phyloP scores from a whole-genome alignment of 2,113 vertebrate genomes.

The Columbina picui region DNA sequence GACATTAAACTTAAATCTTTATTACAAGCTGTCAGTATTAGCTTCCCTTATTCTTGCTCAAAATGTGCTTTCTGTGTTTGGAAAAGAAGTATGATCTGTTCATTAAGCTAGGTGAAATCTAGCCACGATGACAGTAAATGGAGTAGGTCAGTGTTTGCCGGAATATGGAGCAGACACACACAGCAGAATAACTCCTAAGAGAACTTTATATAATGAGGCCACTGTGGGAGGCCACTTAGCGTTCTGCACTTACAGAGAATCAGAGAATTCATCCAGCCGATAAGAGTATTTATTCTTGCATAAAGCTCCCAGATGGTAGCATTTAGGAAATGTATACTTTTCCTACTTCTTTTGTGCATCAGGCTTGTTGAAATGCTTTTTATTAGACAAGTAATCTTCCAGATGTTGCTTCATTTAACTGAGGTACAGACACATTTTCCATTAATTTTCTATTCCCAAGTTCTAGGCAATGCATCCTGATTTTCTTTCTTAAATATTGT shows the following conservation, averaged over 20 bases:
- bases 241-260: neutral
- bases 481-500: neutral
- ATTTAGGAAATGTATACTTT: neutral
- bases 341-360: neutral
- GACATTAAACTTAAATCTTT: neutral
- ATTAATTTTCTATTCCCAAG: neutral
- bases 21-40: neutral
- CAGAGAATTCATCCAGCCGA: neutral
- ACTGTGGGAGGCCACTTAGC: neutral
- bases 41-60: neutral
- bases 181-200: neutral
- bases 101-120: neutral
- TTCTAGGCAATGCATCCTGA: neutral
- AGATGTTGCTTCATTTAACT: neutral
- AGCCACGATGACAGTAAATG: neutral
- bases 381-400: neutral
- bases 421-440: neutral
- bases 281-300: conserved; percentile 5
- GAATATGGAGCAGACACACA: neutral
- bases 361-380: neutral
- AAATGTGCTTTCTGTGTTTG: neutral
- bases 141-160: neutral
- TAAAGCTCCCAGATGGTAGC: neutral
- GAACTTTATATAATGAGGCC: neutral
- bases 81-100: neutral